Base-by-base conservation (phyloP, 2,888 invertebrate genomes). In the Netelia fuscicornis region DNA sequence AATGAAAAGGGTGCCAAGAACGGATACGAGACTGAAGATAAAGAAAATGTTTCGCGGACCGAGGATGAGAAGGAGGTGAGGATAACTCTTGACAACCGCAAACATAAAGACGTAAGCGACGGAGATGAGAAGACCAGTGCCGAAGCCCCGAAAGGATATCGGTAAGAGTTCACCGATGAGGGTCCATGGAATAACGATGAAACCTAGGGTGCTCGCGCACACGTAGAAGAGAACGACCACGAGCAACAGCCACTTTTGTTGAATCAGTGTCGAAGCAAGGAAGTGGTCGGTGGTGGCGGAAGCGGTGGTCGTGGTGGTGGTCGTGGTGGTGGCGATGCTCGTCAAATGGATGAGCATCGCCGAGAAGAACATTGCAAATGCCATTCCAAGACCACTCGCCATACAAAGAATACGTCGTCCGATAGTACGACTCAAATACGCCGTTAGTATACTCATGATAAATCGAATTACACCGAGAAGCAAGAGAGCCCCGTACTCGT, bases 131-230 rank as follows among this genome's bases (percentile, higher is more conserved):
- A 95, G 30, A 1, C 95, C 95, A 0, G 95, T 94, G 9, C 95
- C 92, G 72, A 94, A 93, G 0, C 95, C 95, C 72, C 95, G 92
- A 2, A 95, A 94, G 82, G 94, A 94, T 11, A 95, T 94, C 1
- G 95, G 95, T 48, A 95, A 89, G 10, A 95, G 88, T 91, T 95
- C 95, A 5, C 94, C 93, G 25, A 95, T 95, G 30, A 96, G 88
- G 2, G 95, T 95, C 96, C 96, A 96, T 0, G 96, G 96, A 78
- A 96, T 95, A 8, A 95, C 94, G 74, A 95, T 90, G 88, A 95
- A 94, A 0, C 95, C 95, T 9, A 95, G 87, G 0, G 95, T 94
- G 87, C 95, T 94, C 85, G 94, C 94, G 83, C 94, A 94, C 6
- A 95, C 95, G 90, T 95, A 95, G 6, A 94, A 92, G 20, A 95